These are phyloP conservation scores for Pithys albifrons DNA, from an alignment of 2,113 vertebrate species.

Conservation along the genomic window DNA sequence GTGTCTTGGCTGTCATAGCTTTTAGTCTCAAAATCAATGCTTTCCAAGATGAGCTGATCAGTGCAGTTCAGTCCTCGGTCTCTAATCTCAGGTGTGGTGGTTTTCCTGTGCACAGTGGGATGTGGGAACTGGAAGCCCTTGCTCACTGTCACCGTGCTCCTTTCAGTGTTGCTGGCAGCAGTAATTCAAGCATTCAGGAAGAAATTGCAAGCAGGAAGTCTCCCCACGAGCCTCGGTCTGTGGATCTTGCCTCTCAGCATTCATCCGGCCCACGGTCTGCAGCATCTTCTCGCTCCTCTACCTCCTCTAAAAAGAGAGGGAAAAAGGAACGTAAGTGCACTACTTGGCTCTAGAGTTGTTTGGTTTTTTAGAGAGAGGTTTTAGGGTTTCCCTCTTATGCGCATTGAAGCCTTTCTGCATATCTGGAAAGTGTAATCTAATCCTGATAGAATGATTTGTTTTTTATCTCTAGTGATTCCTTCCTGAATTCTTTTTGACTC, in stretches of 20 bases:
- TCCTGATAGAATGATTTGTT: neutral
- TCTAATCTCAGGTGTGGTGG: neutral
- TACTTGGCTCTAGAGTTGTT: neutral
- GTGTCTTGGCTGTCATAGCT: neutral
- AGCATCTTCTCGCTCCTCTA: slow-evolving; percentile 81
- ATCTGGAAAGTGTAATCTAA: neutral
- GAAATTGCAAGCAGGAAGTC: slow-evolving; percentile 77
- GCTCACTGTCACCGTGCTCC: neutral
- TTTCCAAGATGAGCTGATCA: neutral
- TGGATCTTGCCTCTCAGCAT: slow-evolving; percentile 70
- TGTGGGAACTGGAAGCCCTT: neutral
- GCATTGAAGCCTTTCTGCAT: neutral
- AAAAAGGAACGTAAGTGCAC: slow-evolving; percentile 74
- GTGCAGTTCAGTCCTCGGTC: neutral
- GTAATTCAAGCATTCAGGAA: slow-evolving; percentile 77
- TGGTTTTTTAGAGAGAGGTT: neutral
- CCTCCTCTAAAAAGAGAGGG: slow-evolving; percentile 82
- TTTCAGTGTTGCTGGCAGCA: slow-evolving; percentile 64
- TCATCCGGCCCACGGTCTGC: slow-evolving; percentile 78
- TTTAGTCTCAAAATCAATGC: neutral
- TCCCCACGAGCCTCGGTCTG: slow-evolving; percentile 62
- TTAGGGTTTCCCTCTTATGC: neutral
- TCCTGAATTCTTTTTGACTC: neutral
- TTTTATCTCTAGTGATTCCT: neutral
- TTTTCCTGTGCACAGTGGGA: neutral